A percentile compares a stretch with the other conserved stretches of the same genome.
These are phyloP conservation scores for Larimichthys polyactis DNA, from an alignment of 2,113 vertebrate genomes.

Conservation along the genomic window DNA sequence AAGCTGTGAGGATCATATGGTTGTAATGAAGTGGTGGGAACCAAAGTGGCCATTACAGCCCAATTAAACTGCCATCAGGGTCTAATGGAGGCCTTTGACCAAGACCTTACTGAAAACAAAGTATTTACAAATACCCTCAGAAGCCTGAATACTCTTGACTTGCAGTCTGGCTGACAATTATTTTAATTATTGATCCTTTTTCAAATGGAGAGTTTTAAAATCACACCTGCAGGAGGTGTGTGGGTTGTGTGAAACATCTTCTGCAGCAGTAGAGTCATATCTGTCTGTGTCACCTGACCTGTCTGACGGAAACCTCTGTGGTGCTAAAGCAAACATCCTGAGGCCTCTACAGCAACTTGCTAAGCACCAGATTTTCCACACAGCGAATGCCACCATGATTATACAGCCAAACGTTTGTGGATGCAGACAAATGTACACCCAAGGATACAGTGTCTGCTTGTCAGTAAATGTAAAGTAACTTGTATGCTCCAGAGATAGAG, in stretches of 20 bases:
- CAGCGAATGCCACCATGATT: constrained; percentile 14
- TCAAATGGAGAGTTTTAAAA: constrained; percentile 12
- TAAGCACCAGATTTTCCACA: constrained; percentile 39
- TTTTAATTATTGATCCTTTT: not conserved
- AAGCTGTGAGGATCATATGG: constrained; percentile 73
- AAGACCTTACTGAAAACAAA: constrained; percentile 15
- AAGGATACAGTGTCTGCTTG: not conserved
- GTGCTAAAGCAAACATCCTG: constrained; percentile 62
- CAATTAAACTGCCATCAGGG: constrained; percentile 72
- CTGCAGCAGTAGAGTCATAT: constrained; percentile 15
- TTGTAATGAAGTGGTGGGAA: constrained; percentile 74
- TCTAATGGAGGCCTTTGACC: constrained; percentile 59
- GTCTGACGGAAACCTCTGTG: constrained; percentile 69
- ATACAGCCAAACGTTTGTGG: not conserved
- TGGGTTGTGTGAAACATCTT: constrained; percentile 30
- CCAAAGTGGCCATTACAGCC: constrained; percentile 64
- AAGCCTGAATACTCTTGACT: not conserved
- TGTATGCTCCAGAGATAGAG: not conserved
- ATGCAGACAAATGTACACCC: not conserved
- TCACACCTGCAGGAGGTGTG: constrained; percentile 18
- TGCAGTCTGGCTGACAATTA: not conserved
- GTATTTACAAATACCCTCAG: constrained; percentile 41
- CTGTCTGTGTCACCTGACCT: constrained; percentile 68
- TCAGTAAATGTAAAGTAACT: not conserved
- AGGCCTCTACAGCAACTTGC: constrained; percentile 29